Conservation (phyloP, 2,113 vertebrate genomes). For the Electrona antarctica region DNA sequence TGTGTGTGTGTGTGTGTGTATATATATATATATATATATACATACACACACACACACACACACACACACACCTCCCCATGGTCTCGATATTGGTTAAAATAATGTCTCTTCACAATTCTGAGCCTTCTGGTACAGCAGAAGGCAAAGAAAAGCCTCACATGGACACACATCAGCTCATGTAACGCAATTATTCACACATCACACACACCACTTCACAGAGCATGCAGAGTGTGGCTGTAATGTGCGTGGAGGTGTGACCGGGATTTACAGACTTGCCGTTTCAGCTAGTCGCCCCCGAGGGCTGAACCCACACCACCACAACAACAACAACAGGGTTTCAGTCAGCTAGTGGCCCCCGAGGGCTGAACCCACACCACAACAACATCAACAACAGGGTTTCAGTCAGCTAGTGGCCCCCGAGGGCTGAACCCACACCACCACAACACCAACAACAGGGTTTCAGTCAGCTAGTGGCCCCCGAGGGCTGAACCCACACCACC, state of each 20-base stretch:
- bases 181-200: not conserved
- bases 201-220: not conserved
- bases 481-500: not conserved
- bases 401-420: too few relatives aligned
- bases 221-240: not conserved
- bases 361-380: not conserved
- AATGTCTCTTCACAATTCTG: too few relatives aligned
- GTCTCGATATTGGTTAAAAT: too few relatives aligned
- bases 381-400: too few relatives aligned
- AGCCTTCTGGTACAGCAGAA: too few relatives aligned
- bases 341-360: too few relatives aligned
- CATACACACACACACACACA: slow-evolving; percentile 5
- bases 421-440: too few relatives aligned
- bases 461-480: too few relatives aligned
- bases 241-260: not conserved
- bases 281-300: not conserved
- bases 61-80: not conserved
- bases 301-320: not conserved
- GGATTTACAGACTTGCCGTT: not conserved
- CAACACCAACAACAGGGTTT: not conserved
- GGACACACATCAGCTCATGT: not conserved
- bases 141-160: not conserved
- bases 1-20: too few relatives aligned
- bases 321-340: not conserved
- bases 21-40: too few relatives aligned